Percentiles rank a stretch among this genome's conserved stretches.
Conservation (phyloP, 2,113 vertebrate species). For the Dascyllus trimaculatus region DNA sequence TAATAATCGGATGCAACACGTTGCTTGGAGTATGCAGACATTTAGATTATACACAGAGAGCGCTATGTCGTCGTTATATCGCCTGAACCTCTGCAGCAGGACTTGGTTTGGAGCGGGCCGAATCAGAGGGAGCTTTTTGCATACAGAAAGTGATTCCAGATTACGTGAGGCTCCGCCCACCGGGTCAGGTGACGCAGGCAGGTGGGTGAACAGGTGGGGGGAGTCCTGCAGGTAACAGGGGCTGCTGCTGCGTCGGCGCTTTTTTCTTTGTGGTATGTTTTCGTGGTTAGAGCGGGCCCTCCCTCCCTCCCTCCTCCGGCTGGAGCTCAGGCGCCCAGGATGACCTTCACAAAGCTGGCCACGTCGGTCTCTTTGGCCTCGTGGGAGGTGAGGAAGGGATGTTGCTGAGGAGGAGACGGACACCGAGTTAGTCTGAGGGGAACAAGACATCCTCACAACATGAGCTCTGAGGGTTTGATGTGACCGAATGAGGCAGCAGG, state of each 20-base stretch:
- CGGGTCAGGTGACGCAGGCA: background rate
- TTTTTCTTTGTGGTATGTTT: constrained; percentile 35
- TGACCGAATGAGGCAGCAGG: too few relatives aligned
- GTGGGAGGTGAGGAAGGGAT: constrained; percentile 94
- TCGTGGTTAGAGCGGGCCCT: too few relatives aligned
- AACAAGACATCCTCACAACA: background rate
- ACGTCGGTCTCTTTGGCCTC: constrained; percentile 98
- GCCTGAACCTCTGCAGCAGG: constrained; percentile 16
- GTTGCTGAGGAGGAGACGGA: constrained; percentile 85
- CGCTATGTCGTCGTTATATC: constrained; percentile 68
- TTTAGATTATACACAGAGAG: constrained; percentile 81
- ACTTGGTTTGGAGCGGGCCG: background rate
- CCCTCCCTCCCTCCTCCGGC: constrained; percentile 62
- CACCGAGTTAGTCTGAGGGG: background rate
- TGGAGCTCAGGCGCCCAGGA: constrained; percentile 90
- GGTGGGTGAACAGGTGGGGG: background rate
- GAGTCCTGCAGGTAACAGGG: constrained; percentile 36
- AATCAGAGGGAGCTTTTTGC: constrained; percentile 29
- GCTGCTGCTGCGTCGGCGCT: constrained; percentile 74
- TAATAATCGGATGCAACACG: constrained; percentile 71
- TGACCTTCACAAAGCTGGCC: constrained; percentile 95
- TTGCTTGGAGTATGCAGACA: constrained; percentile 77
- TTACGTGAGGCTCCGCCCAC: constrained; percentile 12
- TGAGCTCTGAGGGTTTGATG: background rate
- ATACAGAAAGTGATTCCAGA: constrained; percentile 61